phyloP scores from a whole-genome alignment of 2,888 invertebrate species.

The Spialia ferax region DNA sequence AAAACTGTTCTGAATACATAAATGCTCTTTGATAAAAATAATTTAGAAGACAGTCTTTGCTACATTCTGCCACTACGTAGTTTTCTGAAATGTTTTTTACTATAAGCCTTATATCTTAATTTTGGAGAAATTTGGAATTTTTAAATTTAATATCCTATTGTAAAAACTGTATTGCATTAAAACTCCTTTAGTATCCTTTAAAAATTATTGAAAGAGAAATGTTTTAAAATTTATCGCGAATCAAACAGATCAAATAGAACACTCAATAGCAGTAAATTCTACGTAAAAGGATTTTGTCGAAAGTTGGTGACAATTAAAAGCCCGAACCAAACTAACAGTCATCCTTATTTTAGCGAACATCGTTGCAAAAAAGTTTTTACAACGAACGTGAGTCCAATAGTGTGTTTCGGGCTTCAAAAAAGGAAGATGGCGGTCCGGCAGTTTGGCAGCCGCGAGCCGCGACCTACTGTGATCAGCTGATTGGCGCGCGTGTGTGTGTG shows the following conservation, averaged over 20 bases:
- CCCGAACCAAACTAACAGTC: not conserved
- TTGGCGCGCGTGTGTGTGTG: constrained; percentile 61
- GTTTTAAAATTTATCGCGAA: not conserved
- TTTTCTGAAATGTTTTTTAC: too few species aligned
- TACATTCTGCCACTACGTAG: too few species aligned
- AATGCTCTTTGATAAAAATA: too few species aligned
- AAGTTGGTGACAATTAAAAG: not conserved
- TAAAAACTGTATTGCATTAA: too few species aligned
- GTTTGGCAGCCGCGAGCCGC: constrained; percentile 50
- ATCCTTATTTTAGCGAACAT: not conserved
- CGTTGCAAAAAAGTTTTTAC: too few species aligned
- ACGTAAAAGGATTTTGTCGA: not conserved
- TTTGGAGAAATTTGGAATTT: too few species aligned
- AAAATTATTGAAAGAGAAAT: not conserved
- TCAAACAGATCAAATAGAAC: not conserved
- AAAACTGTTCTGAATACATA: too few species aligned
- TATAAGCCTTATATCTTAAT: too few species aligned
- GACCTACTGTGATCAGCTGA: constrained; percentile 74
- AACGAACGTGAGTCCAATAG: too few species aligned
- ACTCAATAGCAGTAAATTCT: not conserved
- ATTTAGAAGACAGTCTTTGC: too few species aligned
- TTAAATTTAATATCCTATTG: too few species aligned
- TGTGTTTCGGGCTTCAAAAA: constrained; percentile 11
- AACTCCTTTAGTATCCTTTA: too few species aligned
- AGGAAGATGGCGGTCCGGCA: constrained; percentile 43